These are phyloP conservation scores for Saccopteryx bilineata DNA, from an alignment of 2,113 vertebrate species.

Conservation along the genomic window DNA sequence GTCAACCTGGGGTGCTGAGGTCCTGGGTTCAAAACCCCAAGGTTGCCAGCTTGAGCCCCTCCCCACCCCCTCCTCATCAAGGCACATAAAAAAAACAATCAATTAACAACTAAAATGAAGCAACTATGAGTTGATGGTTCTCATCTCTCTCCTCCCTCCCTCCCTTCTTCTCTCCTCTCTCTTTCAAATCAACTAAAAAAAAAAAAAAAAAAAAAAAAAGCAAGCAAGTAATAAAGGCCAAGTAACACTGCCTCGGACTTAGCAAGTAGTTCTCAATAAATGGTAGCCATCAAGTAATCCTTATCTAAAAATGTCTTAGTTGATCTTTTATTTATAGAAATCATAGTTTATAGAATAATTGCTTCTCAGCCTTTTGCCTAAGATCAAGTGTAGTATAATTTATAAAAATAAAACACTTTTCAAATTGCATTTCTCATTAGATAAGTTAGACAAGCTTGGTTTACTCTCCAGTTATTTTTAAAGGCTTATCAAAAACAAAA, in stretches of 20 bases:
- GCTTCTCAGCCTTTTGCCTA: no score
- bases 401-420: not conserved
- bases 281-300: conserved; percentile 6
- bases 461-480: conserved; percentile 26
- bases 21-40: no score
- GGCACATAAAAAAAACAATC: no score
- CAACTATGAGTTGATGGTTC: no score
- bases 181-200: not conserved
- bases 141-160: not conserved
- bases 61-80: no score
- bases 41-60: no score
- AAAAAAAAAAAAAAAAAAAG: not conserved
- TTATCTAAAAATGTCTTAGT: conserved; percentile 33
- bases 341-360: not conserved
- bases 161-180: not conserved
- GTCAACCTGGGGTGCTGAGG: no score
- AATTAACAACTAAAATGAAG: no score
- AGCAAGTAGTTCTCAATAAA: not conserved
- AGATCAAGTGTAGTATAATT: not conserved
- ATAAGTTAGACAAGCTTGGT: not conserved
- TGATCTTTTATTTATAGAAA: not conserved
- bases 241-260: not conserved
- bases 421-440: not conserved
- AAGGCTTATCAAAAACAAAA: not conserved
- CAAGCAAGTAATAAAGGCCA: not conserved